Base-by-base conservation (phyloP, 2,797 vertebrate genomes). In the Gallinago stenura region DNA sequence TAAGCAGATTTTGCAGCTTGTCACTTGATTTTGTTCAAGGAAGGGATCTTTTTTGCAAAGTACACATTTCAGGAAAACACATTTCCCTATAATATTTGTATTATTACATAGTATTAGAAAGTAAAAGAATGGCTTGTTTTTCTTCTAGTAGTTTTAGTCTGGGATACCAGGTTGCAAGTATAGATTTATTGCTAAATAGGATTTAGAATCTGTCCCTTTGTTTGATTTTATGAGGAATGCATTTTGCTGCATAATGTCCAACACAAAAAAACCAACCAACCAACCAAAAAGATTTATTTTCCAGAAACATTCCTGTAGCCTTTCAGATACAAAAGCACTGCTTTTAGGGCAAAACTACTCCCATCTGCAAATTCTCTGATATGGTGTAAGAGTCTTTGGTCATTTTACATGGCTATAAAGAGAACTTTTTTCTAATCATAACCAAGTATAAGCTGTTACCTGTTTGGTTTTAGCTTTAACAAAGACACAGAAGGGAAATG, bases 1-100 rank as follows among this genome's bases (percentile, higher is more conserved):
- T 92, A 92, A 82, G 70, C 46, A 89, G 77, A 84, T 88, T 95
- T 95, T 54, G 69, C 90, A 95, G 72, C 93, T 96, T 97, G 46
- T 80, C 84, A 69, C 76, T 90, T 75, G 43, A 7, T 62, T 81
- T 93, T 81, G 11, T 83, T 78, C 18, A 35, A 84, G 82, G n/a
- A 78, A 78, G 50, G 51, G 21, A 48, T 39, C 28, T 77, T 78
- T 79, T 61, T 54, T 80, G 30, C 71, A 68, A 94, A 84, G 53
- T 57, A 87, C 15, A n/a, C 17, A 28, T 87, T 93, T 93, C 53
- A 82, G 70, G 66, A 85, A 39, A 56, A 76, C 37, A 65, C 10
- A 82, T 56, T 95, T 91, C 62, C 53, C 39, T 86, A 7, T 91
- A 69, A 12, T 84, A 22, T 41, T 92, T 68, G n/a, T 85, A 25